phyloP scores from a whole-genome alignment of 53 echinoderm and acorn worm species.

The Paelopatides confundens region DNA sequence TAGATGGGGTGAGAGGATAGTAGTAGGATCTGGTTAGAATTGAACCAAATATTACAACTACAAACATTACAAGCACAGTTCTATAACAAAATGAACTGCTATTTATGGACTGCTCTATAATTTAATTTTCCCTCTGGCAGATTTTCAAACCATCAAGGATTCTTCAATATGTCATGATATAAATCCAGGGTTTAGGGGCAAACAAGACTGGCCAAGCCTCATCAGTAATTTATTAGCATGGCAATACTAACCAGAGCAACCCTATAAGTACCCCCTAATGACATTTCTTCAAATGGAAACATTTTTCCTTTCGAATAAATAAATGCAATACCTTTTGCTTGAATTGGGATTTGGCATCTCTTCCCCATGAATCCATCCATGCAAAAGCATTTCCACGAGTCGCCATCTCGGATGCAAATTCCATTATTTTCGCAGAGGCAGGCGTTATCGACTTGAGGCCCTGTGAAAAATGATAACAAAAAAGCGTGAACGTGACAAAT shows the following conservation, averaged over 20 bases:
- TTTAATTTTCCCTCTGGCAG: too few relatives aligned
- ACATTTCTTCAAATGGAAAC: not conserved
- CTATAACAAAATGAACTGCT: too few relatives aligned
- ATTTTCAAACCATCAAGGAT: too few relatives aligned
- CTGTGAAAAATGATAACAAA: not conserved
- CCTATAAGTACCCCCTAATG: not conserved
- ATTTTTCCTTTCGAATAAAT: not conserved
- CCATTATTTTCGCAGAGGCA: slow-evolving; percentile 77
- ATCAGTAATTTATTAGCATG: not conserved
- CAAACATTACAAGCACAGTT: too few relatives aligned
- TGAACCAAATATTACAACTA: too few relatives aligned
- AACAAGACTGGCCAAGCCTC: too few relatives aligned
- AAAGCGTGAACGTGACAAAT: not conserved
- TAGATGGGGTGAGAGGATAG: too few relatives aligned
- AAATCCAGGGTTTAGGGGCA: too few relatives aligned
- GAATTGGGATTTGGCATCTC: slow-evolving; percentile 52
- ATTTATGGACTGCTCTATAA: too few relatives aligned
- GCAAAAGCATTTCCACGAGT: slow-evolving; percentile 71
- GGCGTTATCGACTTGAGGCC: slow-evolving; percentile 57
- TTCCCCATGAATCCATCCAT: slow-evolving; percentile 75
- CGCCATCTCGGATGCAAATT: slow-evolving; percentile 59
- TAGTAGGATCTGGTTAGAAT: too few relatives aligned
- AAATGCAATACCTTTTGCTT: slow-evolving; percentile 12
- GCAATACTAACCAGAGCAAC: not conserved
- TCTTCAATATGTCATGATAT: too few relatives aligned